Conservation (phyloP, 2,113 vertebrate species). For the Danionella cerebrum region DNA sequence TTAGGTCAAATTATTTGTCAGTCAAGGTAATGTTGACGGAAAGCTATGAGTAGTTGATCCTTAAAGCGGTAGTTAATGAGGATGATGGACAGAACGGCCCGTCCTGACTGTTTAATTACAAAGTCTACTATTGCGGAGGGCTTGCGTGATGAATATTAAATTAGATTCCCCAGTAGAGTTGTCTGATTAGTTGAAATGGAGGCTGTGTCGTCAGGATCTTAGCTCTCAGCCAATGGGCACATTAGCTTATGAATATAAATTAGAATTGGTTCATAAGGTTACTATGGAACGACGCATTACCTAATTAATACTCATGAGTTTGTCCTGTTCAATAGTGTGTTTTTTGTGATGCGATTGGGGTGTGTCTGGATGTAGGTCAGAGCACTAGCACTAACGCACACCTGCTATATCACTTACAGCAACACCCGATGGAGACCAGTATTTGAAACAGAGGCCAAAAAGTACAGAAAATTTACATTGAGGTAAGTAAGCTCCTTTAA, state of each 20-base stretch:
- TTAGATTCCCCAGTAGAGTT: background rate
- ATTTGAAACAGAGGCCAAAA: constrained; percentile 30
- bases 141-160: background rate
- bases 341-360: constrained; percentile 35
- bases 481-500: background rate
- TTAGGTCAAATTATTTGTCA: background rate
- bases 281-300: background rate
- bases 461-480: background rate
- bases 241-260: background rate
- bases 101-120: background rate
- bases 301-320: background rate
- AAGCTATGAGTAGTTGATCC: background rate
- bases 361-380: constrained; percentile 50
- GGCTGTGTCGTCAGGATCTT: background rate
- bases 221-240: background rate
- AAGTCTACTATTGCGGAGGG: background rate
- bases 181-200: background rate
- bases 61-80: constrained; percentile 7
- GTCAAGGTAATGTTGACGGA: background rate
- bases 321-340: background rate
- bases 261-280: background rate
- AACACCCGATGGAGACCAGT: constrained; percentile 34
- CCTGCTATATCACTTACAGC: constrained; percentile 33
- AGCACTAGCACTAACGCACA: constrained; percentile 36
- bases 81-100: constrained; percentile 1